Base-by-base conservation (phyloP, 2,797 vertebrate species). In the Amniataba percoides region DNA sequence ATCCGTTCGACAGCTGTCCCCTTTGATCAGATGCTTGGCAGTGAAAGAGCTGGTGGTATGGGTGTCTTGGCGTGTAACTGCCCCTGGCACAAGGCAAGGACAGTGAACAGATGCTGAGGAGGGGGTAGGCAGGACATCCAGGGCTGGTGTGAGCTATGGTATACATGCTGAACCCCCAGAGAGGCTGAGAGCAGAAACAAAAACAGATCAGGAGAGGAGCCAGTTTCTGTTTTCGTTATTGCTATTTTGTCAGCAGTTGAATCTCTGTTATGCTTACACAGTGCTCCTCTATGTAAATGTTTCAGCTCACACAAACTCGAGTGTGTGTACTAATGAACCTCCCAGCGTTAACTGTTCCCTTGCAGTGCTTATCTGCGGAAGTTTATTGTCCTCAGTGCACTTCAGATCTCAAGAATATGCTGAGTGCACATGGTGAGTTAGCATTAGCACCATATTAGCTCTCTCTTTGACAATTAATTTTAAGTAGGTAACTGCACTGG, bases 11-110 rank as follows among this genome's bases (percentile, higher is more conserved):
- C 91, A 92, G 91, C 87, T 94, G 88, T 87, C 90, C 77, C 73
- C 86, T 92, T 93, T 94, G 92, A 93, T 93, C 87, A 86, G 81
- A 76, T 56, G 75, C 83, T 89, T 93, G 90, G 90, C 77, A 52
- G 80, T 2, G 2, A 7, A 77, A 45, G 76, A 77, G 66, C 83
- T 52, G 63, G 21, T 69, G 75, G 72, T 72, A 52, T 59, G 81
- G 83, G 75, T 75, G 87, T 73, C 69, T 84, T 82, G 86, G 87
- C 62, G 43, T 63, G 69, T 63, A 74, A 68, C 51, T 58, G 70
- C 67, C 82, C 68, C 87, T 88, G 87, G 88, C 90, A 76, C 74
- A 7, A 67, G 58, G 68, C 74, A 23, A 59, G 69, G 83, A 87
- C 69, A 48, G 62, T 59, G 81, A 90, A 81, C 93, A 93, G 91